Evolutionary conservation across 2,797 vertebrate species (phyloP), one percentile per base, ranked within the genome.

Genomic region (Ctenopoma multispine): DNA sequence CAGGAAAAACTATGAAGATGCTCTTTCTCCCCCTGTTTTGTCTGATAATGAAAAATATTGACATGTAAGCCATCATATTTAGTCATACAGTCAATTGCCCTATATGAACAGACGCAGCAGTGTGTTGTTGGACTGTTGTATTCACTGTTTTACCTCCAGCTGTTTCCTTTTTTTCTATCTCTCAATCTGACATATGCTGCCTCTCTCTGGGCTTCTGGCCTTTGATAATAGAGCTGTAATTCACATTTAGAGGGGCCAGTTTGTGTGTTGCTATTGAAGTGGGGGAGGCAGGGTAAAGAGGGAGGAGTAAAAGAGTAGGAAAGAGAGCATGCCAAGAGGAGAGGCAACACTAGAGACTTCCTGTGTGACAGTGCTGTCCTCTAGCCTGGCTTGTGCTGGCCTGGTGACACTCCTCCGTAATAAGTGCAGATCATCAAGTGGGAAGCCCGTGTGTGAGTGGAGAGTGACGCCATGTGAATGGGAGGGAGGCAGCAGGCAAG

Each of bases 211-310:
- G 58, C 77, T 69, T 66, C 54, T 80, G 59, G 71, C 60, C 63
- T 81, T 74, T 68, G 66, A 81, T 80, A 87, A 84, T 83, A 49
- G 66, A 75, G 80, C 75, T 44, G 70, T 83, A 85, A 84, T 83
- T 87, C 82, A 83, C 10, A 50, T 73, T 79, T 59, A 75, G 51
- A 77, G 66, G 46, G 59, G n/a, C 63, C 0, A 21, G 46, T 63
- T 61, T 65, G 21, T 49, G 62, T 53, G 63, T 65, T 74, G 72
- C 64, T 50, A 58, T 50, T 53, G 34, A 72, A 36, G 27, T 56
- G 53, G 51, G 69, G 49, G 54, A 29, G 31, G 31, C 18, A 13
- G 43, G 29, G 43, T 46, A 27, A 31, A 58, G 47, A 20, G 48
- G 38, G 23, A 48, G 40, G 41, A 61, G 24, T 34, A 24, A 38